Conservation (phyloP, 2,888 invertebrate genomes). For the Elmis aenea region DNA sequence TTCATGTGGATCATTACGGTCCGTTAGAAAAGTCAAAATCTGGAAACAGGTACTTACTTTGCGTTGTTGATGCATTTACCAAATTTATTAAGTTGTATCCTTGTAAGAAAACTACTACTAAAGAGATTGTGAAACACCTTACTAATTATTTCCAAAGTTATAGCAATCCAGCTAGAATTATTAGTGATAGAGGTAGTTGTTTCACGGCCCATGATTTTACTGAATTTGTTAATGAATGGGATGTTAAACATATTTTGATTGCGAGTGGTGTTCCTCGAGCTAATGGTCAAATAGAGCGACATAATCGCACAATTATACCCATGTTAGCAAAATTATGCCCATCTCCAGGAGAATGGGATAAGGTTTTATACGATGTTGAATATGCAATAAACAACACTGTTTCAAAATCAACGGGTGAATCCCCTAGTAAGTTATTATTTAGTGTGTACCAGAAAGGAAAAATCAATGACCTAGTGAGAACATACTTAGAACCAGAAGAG, state of each 20-base stretch:
- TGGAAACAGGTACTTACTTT: slow-evolving; percentile 24
- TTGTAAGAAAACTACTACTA: slow-evolving; percentile 18
- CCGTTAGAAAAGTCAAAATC: slow-evolving; percentile 21
- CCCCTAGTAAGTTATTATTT: slow-evolving; percentile 30
- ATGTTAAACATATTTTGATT: slow-evolving; percentile 25
- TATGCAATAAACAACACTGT: slow-evolving; percentile 23
- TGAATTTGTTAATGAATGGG: slow-evolving; percentile 17
- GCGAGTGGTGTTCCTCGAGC: slow-evolving; percentile 29
- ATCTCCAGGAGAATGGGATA: slow-evolving; percentile 22
- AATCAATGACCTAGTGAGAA: slow-evolving; percentile 4
- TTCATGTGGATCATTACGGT: slow-evolving; percentile 33
- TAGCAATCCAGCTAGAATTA: slow-evolving; percentile 21
- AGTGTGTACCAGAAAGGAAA: slow-evolving; percentile 28
- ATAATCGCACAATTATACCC: slow-evolving; percentile 25
- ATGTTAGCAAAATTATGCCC: slow-evolving; percentile 25
- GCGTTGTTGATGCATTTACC: slow-evolving; percentile 28
- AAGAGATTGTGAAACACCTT: slow-evolving; percentile 20
- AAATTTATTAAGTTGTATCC: slow-evolving; percentile 29
- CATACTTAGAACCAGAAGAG: slow-evolving; percentile 6
- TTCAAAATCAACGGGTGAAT: slow-evolving; percentile 12
- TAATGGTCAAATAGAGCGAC: slow-evolving; percentile 32
- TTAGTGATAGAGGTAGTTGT: slow-evolving; percentile 28
- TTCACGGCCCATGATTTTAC: slow-evolving; percentile 28
- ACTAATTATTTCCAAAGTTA: slow-evolving; percentile 22
- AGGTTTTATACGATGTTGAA: slow-evolving; percentile 13